Evolutionary conservation across 1,140 invertebrate genomes (phyloP), one percentile per base, ranked within the genome.

Genomic region (Lordiphosa clarofinis): DNA sequence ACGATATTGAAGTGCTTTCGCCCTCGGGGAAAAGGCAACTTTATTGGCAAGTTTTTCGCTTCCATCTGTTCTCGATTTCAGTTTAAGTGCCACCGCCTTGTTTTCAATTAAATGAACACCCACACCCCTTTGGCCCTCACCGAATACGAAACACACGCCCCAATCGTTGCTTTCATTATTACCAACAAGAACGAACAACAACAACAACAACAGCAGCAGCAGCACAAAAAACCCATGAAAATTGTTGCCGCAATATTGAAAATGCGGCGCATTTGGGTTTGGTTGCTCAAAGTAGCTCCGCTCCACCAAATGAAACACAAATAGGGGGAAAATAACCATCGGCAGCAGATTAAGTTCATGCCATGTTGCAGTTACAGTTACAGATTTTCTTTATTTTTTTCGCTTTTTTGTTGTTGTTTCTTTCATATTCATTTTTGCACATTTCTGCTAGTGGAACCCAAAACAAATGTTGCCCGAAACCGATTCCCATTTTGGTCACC

Each of bases 291-390:
- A 72, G 67, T 72, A 50, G 39, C 60, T 57, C 46, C 40, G 44
- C 49, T 60, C 31, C 54, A 12, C 1, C 12, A 54, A 35, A 1
- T 31, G 13, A 2, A 38, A 39, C 33, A 44, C 5, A 40, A 12
- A 37, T 28, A 19, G 11, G 11, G 9, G 12, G 11, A 52, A 38
- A 63, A 68, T 62, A 67, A 81, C 78, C 68, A 76, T 81, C 76
- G 76, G 58, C 76, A 82, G 68, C 73, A 82, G 76, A 82, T 82
- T 82, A 82, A 82, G 76, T 82, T 82, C 76, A 78, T 82, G 68
- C 76, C 78, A 82, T 84, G 78, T 82, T 82, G 76, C 76, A 81
- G 76, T 81, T 81, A 82, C 76, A 74, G 78, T 81, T 81, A 81
- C 76, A 82, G 72, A 75, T 68, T 76, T 72, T 44, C 10, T 54